Evolutionary conservation across 2,113 vertebrate species (phyloP), one percentile per base, ranked within the genome.

Genomic region (Mirza zaza): DNA sequence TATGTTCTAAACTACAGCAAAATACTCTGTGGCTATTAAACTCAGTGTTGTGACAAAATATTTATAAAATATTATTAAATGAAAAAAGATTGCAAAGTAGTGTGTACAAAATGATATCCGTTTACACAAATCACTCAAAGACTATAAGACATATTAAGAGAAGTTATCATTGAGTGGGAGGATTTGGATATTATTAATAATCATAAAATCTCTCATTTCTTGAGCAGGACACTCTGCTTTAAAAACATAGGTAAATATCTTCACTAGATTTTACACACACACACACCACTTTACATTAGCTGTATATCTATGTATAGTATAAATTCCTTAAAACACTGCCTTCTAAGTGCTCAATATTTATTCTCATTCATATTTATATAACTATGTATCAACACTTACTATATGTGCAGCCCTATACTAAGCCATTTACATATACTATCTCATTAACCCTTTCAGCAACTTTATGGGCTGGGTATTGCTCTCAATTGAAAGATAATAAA

Each of bases 141-240:
- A 71, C 52, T 59, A 50, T 63, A 83, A 87, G 52, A 81, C n/a
- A 61, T 12, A 68, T 63, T 91, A 86, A 88, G 45, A 68, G 36
- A 92, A 55, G 29, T 70, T 65, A 87, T 77, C 52, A 93, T 32
- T 73, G 27, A 73, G 17, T 71, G 25, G 48, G 18, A 97, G 32
- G 6, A 77, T 76, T 42, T 92, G 23, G 29, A 82, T 87, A 21
- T 89, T 93, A 96, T 34, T 93, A 76, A 82, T 86, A 63, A 81
- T 55, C 42, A 92, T 84, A 90, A 81, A 67, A 81, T 32, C 14
- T 86, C 48, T 23, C 45, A 87, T 36, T 94, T 82, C 73, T 10
- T 91, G 39, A 77, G 39, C 34, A 76, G 4, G 12, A 8, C 11
- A 76, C 20, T 71, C 18, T 55, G 57, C 32, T 73, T 87, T 76